phyloP scores from a whole-genome alignment of 2,888 invertebrate species.

The Cartodere bifasciata region DNA sequence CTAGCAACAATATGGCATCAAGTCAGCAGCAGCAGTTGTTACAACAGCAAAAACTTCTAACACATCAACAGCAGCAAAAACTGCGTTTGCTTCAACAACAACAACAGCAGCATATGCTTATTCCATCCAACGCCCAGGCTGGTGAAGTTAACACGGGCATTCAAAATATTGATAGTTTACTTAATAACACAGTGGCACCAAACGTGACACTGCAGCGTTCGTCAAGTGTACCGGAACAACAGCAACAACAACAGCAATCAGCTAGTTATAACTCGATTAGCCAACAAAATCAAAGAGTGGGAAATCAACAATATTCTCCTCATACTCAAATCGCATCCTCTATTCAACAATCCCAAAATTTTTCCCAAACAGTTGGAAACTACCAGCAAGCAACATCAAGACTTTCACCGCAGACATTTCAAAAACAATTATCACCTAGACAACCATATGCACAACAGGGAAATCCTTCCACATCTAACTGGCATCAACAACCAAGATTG shows the following conservation, averaged over 20 bases:
- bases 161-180: constrained; percentile 69
- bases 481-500: constrained; percentile 42
- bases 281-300: constrained; percentile 22
- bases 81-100: constrained; percentile 65
- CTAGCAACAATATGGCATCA: constrained; percentile 12
- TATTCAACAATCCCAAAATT: constrained; percentile 25
- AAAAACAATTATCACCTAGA: constrained; percentile 45
- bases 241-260: constrained; percentile 52
- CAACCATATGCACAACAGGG: constrained; percentile 27
- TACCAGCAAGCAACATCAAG: constrained; percentile 35
- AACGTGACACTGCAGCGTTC: constrained; percentile 77
- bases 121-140: constrained; percentile 56
- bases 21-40: constrained; percentile 30
- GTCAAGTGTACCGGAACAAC: constrained; percentile 43
- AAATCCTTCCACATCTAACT: constrained; percentile 21
- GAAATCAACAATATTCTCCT: constrained; percentile 34
- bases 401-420: constrained; percentile 43
- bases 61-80: constrained; percentile 42
- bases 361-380: constrained; percentile 26
- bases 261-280: constrained; percentile 37
- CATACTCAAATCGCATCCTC: constrained; percentile 37
- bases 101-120: constrained; percentile 68
- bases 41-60: constrained; percentile 38
- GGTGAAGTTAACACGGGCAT: constrained; percentile 41
- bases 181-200: constrained; percentile 74